Evolutionary conservation across 1,140 invertebrate genomes (phyloP), one percentile per base, ranked within the genome.

Genomic region (Euura saliciscinereae): DNA sequence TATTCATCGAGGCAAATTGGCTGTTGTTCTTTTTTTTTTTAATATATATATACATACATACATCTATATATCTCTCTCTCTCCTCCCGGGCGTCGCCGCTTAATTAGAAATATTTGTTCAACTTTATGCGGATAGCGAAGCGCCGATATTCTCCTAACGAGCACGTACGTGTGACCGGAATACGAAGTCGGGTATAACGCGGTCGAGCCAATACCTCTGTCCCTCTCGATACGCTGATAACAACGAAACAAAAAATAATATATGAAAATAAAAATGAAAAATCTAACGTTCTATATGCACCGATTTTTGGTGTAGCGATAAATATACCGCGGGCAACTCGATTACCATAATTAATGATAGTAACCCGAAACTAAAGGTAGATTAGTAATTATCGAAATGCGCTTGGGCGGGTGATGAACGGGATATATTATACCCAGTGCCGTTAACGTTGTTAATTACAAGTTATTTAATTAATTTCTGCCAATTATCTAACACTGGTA

Each of bases 1-100:
- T 73, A 72, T 75, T 71, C 45, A 66, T 46, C 69, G 28, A 68
- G 70, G 67, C 64, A 73, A 75, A 73, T 75, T 75, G 69, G 74
- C 68, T 75, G 72, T 72, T 72, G 74, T 72, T 51, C 51, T 43
- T 68, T 65, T 45, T 66, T 71, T 69, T 65, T 67, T 70, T 43
- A 71, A 65, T 46, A 64, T 69, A 43, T 64, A 64, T 44, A 42
- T 73, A 73, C 28, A 45, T 10, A 68, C 28, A 45, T 45, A 46
- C 10, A 64, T 73, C 43, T n/a, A 42, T 28, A 28, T 28, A 28
- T 28, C 28, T 28, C 28, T 28, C 28, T 28, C 28, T 28, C 28
- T 1, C 28, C 28, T 28, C 28, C 8, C 51, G 51, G 51, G 51
- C 51, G 51, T 59, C 51, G 51, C 51, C 51, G 10, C 51, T 59